Percentiles rank a stretch among this genome's conserved stretches.
Evolutionary conservation across 1,140 invertebrate species (phyloP).

Genomic region (Saccostrea glomerata): DNA sequence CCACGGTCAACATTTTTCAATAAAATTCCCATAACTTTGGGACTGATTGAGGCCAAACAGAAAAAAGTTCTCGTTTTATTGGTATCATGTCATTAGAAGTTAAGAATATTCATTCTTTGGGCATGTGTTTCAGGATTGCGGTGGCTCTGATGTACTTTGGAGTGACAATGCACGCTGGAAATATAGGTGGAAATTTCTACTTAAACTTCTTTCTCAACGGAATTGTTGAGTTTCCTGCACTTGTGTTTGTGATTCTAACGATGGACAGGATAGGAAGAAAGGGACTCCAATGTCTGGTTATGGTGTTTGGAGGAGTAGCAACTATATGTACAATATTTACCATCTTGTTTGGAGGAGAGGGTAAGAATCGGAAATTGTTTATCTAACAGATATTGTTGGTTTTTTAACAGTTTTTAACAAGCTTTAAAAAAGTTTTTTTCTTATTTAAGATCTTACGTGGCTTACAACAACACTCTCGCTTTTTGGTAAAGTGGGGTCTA

Average conservation of each 20-base stretch:
- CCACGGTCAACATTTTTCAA: no score
- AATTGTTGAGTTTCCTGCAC: constrained; percentile 86
- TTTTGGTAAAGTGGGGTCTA: constrained; percentile 44
- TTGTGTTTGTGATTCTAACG: constrained; percentile 57
- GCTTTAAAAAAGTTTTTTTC: neutral
- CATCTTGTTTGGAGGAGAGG: constrained; percentile 52
- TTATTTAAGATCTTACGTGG: constrained; percentile 28
- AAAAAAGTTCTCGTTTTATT: no score
- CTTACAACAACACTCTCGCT: constrained; percentile 39
- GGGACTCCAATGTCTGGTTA: constrained; percentile 55
- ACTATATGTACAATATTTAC: constrained; percentile 59
- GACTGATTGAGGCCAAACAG: no score
- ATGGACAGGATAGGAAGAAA: constrained; percentile 63
- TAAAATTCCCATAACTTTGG: no score
- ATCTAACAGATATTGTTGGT: neutral
- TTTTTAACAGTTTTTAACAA: no score
- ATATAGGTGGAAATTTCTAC: constrained; percentile 70
- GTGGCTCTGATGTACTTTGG: constrained; percentile 82
- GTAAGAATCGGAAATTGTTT: constrained; percentile 44
- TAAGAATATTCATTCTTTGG: neutral
- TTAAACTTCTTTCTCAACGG: constrained; percentile 78
- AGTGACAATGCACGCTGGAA: constrained; percentile 81
- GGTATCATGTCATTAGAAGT: neutral
- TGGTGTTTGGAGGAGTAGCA: constrained; percentile 63
- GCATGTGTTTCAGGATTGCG: constrained; percentile 48